A percentile compares a stretch with the other conserved stretches of the same genome.
Evolutionary conservation across 2,113 vertebrate species (phyloP).

Genomic region (Polypterus senegalus): DNA sequence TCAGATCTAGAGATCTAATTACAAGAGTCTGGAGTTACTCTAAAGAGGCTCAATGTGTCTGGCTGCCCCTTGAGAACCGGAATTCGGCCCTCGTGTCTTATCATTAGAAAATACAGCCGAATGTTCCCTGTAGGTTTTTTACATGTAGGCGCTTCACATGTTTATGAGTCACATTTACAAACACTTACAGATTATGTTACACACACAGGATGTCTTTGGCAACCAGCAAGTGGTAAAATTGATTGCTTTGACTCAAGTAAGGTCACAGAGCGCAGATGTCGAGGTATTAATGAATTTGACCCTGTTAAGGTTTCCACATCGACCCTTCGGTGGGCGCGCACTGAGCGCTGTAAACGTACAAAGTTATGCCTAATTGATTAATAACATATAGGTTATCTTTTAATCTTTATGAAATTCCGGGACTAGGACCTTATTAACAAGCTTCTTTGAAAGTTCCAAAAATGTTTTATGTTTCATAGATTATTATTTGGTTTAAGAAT

Average conservation of each 20-base stretch:
- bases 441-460: neutral
- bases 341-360: too few relatives aligned
- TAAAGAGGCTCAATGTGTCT: neutral
- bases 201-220: neutral
- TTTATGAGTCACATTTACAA: neutral
- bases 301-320: too few relatives aligned
- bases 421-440: too few relatives aligned
- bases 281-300: neutral
- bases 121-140: neutral
- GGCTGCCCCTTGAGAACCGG: neutral
- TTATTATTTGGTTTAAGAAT: constrained; percentile 2
- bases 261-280: neutral
- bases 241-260: neutral
- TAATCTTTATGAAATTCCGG: too few relatives aligned
- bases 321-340: too few relatives aligned
- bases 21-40: neutral
- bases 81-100: neutral
- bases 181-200: neutral
- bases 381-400: too few relatives aligned
- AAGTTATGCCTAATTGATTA: too few relatives aligned
- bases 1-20: neutral
- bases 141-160: neutral
- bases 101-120: neutral
- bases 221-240: neutral
- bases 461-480: neutral